phyloP scores from a whole-genome alignment of 2,888 invertebrate species.

The Coleophora deauratella region DNA sequence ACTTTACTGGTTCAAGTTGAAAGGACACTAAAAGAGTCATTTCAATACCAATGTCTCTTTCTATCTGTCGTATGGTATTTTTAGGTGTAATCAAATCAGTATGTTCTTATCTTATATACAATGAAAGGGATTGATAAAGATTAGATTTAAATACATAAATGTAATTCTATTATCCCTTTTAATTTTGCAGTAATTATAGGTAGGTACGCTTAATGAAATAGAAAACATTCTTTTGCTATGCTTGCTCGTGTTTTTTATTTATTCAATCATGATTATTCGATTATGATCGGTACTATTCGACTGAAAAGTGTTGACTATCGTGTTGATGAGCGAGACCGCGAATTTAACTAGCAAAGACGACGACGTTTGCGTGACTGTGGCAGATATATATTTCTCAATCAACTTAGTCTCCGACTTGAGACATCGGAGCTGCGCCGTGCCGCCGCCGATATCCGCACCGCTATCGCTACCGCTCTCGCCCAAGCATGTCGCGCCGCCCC shows the following conservation, averaged over 20 bases:
- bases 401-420: conserved; percentile 20
- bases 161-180: too few relatives aligned
- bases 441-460: conserved; percentile 30
- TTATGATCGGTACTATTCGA: conserved; percentile 45
- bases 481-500: conserved; percentile 10
- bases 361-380: conserved; percentile 54
- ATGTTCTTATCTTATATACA: too few relatives aligned
- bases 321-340: conserved; percentile 55
- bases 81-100: too few relatives aligned
- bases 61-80: too few relatives aligned
- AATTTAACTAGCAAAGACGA: conserved; percentile 33
- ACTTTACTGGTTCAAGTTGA: too few relatives aligned
- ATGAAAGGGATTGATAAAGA: too few relatives aligned
- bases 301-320: conserved; percentile 41
- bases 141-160: too few relatives aligned
- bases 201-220: background rate
- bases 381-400: conserved; percentile 48
- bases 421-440: conserved; percentile 18
- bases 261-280: conserved; percentile 45
- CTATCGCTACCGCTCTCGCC: too few relatives aligned
- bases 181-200: background rate
- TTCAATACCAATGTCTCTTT: too few relatives aligned
- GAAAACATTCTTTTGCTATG: background rate
- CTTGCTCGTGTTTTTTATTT: conserved; percentile 11
- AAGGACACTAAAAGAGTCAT: too few relatives aligned